Base-by-base conservation (phyloP, 2,113 vertebrate genomes). In the Pterophyllum scalare region DNA sequence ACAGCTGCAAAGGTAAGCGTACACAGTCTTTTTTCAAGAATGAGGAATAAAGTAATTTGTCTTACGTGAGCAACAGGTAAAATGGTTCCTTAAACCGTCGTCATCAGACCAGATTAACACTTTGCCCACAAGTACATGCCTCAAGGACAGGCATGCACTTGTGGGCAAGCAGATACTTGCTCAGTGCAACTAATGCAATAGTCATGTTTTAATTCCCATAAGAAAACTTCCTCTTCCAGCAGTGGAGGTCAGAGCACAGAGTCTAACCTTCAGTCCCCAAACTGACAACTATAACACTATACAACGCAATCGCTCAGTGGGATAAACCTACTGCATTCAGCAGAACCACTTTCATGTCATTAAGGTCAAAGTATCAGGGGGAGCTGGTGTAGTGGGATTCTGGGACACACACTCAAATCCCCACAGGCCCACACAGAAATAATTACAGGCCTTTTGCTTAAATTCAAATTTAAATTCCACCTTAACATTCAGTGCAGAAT, bases 321-420 rank as follows among this genome's bases (percentile, higher is more conserved):
- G 84, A 20, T 75, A 49, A 84, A 81, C 54, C 38, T 33, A 15
- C 70, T 75, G 40, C 20, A 40, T 86, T 64, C 70, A 82, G 59
- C 60, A 80, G 13, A 24, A 83, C 80, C 59, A 74, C 72, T 82
- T 83, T 76, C 4, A 83, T 70, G 88, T 65, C 81, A 87, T 79
- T 78, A 20, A 62, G 87, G 88, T 88, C 83, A 78, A 19, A 61
- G 76, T 83, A 83, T 90, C 64, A 81, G 82, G 61, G 61, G 75
- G 3, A 75, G 7, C 57, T 17, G 13, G 64, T 28, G 22, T 57
- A 58, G 35, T 49, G 64, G 57, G 59, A 64, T 46, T 67, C 17
- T 33, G 46, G 67, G 26, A 79, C 77, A 82, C 38, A 19, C 56
- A 59, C 49, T 26, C 65, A 57, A 46, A 74, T 7, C 15, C 33